A percentile compares a stretch with the other conserved stretches of the same genome.
phyloP scores from a whole-genome alignment of 2,888 invertebrate species.

The Heteromurus nitidus region DNA sequence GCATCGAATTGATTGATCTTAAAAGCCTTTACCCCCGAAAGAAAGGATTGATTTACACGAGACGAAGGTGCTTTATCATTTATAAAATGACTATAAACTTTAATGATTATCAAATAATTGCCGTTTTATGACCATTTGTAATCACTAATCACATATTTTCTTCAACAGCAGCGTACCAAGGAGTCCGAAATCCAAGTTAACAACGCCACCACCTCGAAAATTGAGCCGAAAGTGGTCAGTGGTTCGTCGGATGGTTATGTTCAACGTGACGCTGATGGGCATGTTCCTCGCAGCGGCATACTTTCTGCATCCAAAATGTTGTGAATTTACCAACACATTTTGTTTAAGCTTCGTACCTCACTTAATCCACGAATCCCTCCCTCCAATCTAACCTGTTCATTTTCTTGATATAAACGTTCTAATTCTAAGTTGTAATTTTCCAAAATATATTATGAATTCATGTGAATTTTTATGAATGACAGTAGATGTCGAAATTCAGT shows the following conservation, averaged over 20 bases:
- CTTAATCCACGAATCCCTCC: constrained; percentile 71
- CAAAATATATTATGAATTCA: no score
- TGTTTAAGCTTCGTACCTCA: constrained; percentile 73
- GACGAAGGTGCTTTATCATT: no score
- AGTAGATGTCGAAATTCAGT: no score
- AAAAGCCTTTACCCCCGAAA: constrained; percentile 72
- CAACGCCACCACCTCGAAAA: constrained; percentile 39
- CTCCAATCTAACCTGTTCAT: constrained; percentile 67
- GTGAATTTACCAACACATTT: constrained; percentile 73
- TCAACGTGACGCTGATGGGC: constrained; percentile 73
- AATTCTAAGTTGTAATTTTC: no score
- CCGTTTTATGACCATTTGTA: no score
- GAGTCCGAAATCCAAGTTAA: constrained; percentile 45
- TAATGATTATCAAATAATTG: no score
- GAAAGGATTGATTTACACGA: constrained; percentile 61
- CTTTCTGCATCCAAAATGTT: constrained; percentile 72
- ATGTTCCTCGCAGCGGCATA: constrained; percentile 71
- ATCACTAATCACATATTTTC: no score
- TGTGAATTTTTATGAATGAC: no score
- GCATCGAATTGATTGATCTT: constrained; percentile 66
- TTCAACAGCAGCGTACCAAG: constrained; percentile 44
- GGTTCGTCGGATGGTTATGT: constrained; percentile 71
- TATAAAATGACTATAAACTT: neutral
- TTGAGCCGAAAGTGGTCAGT: constrained; percentile 70
- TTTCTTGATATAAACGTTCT: no score